A percentile compares a stretch with the other conserved stretches of the same genome.
phyloP scores from a whole-genome alignment of 2,888 invertebrate genomes.

The Sepioteuthis lessoniana region DNA sequence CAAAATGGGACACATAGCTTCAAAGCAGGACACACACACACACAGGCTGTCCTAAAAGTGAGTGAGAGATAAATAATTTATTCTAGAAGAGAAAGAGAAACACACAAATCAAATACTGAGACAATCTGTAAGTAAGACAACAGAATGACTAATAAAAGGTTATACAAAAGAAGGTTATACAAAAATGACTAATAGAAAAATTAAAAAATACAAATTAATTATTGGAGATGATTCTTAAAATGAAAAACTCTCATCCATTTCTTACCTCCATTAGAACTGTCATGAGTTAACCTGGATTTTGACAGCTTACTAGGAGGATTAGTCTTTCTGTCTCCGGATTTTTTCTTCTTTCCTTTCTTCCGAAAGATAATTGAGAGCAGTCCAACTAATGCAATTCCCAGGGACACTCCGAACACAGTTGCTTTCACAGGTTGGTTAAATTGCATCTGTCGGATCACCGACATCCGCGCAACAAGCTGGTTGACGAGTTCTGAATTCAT shows the following conservation, averaged over 20 bases:
- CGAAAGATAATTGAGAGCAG: constrained; percentile 83
- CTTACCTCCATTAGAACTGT: constrained; percentile 63
- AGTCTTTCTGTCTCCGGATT: constrained; percentile 50
- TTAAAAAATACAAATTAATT: neutral
- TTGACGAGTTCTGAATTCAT: constrained; percentile 37
- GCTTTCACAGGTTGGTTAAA: constrained; percentile 78
- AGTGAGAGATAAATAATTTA: no score
- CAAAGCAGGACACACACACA: neutral
- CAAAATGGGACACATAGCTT: no score
- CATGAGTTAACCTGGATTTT: constrained; percentile 54
- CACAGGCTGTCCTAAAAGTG: no score
- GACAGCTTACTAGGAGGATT: constrained; percentile 52
- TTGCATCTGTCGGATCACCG: constrained; percentile 51
- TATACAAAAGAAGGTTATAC: no score
- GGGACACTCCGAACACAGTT: constrained; percentile 83
- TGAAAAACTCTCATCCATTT: neutral
- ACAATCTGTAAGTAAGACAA: no score
- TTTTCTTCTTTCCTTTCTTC: constrained; percentile 55
- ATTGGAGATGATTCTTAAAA: no score
- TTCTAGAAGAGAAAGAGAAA: no score
- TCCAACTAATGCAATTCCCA: constrained; percentile 88
- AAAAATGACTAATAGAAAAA: neutral
- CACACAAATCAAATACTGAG: neutral
- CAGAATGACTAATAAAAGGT: no score
- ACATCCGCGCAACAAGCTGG: neutral